Conservation (phyloP, 2,113 vertebrate species). For the Varanus salvator region DNA sequence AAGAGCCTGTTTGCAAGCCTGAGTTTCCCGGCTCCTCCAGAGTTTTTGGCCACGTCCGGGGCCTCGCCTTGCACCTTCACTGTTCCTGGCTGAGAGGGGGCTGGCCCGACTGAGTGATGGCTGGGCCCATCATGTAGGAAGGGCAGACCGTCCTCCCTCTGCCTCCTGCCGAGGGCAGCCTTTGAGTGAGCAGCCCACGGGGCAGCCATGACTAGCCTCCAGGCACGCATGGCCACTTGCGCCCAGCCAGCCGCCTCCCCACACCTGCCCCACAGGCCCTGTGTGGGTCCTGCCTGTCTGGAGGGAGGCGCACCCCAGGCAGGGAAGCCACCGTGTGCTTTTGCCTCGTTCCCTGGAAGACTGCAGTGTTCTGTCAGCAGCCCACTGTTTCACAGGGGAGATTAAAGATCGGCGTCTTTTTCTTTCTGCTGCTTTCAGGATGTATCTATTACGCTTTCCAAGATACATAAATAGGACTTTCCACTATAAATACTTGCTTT, state of each 20-base stretch:
- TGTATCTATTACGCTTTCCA: conserved; percentile 11
- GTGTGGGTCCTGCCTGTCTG: conserved; percentile 21
- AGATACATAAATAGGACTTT: conserved; percentile 24
- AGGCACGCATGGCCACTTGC: too few relatives aligned
- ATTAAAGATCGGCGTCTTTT: neutral
- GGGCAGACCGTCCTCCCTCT: neutral
- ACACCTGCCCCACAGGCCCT: neutral
- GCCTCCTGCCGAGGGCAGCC: too few relatives aligned
- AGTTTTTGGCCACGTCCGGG: neutral
- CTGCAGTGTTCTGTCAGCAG: conserved; percentile 16
- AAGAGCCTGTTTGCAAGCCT: neutral
- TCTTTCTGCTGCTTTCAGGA: conserved; percentile 17
- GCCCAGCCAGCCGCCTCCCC: neutral
- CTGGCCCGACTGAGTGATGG: too few relatives aligned
- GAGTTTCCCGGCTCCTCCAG: neutral
- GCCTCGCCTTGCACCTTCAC: neutral
- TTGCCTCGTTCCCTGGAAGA: conserved; percentile 1
- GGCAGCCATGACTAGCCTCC: too few relatives aligned
- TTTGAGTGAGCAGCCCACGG: too few relatives aligned
- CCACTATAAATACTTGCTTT: conserved; percentile 27
- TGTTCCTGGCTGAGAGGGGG: neutral
- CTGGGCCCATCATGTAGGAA: neutral
- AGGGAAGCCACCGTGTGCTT: conserved; percentile 28
- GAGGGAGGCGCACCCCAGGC: conserved; percentile 24
- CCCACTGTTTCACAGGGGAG: neutral